phyloP scores from a whole-genome alignment of 2,888 invertebrate species.

The Drosophila falleni region DNA sequence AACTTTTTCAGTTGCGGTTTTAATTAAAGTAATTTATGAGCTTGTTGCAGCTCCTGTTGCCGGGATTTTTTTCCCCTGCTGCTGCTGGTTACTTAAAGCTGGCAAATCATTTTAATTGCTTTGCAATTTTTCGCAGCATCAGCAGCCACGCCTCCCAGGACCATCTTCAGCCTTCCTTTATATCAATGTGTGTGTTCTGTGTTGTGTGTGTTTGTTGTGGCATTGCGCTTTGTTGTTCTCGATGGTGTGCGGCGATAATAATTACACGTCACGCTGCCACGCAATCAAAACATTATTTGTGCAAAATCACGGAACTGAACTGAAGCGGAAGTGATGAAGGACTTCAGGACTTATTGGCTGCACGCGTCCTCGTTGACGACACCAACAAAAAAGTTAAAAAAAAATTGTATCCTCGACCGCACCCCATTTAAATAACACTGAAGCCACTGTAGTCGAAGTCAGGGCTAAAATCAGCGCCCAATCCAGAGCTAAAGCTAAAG shows the following conservation, averaged over 20 bases:
- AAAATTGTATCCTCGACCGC: constrained; percentile 53
- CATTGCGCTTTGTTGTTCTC: constrained; percentile 55
- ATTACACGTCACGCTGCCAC: constrained; percentile 84
- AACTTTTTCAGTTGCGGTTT: constrained; percentile 40
- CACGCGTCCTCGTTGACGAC: constrained; percentile 73
- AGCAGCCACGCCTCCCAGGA: constrained; percentile 45
- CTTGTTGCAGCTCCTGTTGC: constrained; percentile 10
- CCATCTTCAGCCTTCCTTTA: background rate
- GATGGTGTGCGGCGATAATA: constrained; percentile 77
- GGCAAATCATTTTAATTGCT: constrained; percentile 76
- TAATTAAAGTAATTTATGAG: constrained; percentile 65
- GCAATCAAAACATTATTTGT: constrained; percentile 84
- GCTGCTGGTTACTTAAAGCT: constrained; percentile 47
- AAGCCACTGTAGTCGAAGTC: constrained; percentile 2
- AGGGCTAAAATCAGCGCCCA: constrained; percentile 22
- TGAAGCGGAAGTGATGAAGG: constrained; percentile 84
- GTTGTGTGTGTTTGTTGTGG: constrained; percentile 11
- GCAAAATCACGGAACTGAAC: constrained; percentile 83
- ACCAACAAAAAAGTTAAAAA: constrained; percentile 60
- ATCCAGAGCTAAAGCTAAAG: constrained; percentile 14
- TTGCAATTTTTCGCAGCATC: constrained; percentile 59
- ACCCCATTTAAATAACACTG: constrained; percentile 66
- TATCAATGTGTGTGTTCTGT: background rate
- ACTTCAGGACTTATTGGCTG: constrained; percentile 81
- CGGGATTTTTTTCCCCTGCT: background rate